A percentile compares a stretch with the other conserved stretches of the same genome.
Evolutionary conservation across 2,797 vertebrate genomes (phyloP).

Genomic region (Vultur gryphus): DNA sequence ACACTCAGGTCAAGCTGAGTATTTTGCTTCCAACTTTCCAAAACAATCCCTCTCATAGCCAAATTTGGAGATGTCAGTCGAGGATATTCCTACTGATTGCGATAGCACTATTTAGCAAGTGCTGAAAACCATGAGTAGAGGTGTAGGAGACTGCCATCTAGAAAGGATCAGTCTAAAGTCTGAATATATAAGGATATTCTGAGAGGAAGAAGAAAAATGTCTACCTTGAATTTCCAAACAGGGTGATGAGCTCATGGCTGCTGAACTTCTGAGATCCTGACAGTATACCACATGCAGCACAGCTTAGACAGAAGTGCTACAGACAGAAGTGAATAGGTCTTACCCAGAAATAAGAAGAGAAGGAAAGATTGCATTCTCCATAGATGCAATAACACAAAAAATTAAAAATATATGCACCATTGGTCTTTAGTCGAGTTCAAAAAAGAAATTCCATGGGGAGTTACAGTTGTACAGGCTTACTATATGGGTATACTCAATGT

Average conservation of each 20-base stretch:
- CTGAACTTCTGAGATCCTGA: not conserved
- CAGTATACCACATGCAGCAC: not conserved
- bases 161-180: not conserved
- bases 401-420: not conserved
- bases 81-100: not conserved
- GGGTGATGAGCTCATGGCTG: not conserved
- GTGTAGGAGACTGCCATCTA: not conserved
- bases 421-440: not conserved
- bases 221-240: not conserved
- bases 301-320: not conserved
- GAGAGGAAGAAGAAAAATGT: not conserved
- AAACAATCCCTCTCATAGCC: not conserved
- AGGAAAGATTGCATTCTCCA: not conserved
- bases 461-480: not conserved
- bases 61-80: not conserved
- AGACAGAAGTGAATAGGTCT: not conserved
- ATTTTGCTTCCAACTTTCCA: slow-evolving; percentile 34
- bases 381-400: not conserved
- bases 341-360: not conserved
- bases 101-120: not conserved
- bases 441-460: not conserved
- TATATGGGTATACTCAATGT: not conserved
- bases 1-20: not conserved
- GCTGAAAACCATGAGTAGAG: not conserved
- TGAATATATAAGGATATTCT: not conserved